Evolutionary conservation across 2,797 vertebrate genomes (phyloP), one percentile per base, ranked within the genome.

Genomic region (Acipenser transmontanus): DNA sequence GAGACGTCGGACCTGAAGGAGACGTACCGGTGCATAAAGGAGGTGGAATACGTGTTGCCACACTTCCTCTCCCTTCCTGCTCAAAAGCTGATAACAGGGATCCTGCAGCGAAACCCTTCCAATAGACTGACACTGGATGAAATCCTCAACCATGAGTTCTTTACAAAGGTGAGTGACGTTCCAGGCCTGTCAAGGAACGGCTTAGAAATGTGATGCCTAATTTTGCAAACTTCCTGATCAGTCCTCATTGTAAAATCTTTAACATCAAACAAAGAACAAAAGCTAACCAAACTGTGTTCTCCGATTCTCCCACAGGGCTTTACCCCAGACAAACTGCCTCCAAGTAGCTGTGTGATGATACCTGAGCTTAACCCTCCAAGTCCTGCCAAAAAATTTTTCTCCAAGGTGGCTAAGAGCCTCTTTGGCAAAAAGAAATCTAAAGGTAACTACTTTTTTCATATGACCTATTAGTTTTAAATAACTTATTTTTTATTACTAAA

Each of bases 1-100:
- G 96, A 99, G 88, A 99, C 96, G 0, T 92, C 93, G 0, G 96
- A 99, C 85, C 88, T 99, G 73, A 98, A 98, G 78, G 96, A 99
- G 83, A 99, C 97, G 0, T 99, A 99, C 80, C 94, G 92, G 71
- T 99, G 95, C 73, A 99, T 99, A 78, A 98, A 98, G 79, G 94
- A 98, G 72, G 96, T 96, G 66, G 89, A 89, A 20, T 98, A 97
- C 80, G 92, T 86, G 0, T 80, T 99, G 73, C 97, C 97, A 0
- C 82, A 87, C 20, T 89, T 92, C 57, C 93, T 99, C 59, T 94
- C 94, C 1, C 78, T 87, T 1, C 76, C 94, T 0, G 95, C 97
- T n/a, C 94, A 94, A 77, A 93, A 97, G 78, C 91, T 99, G 73
- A 93, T 99, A 7, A 79, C 91, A 0, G 77, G 91, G 69, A 93